Percentiles rank a stretch among this genome's conserved stretches.
These are phyloP conservation scores for Dusona sp. DNA, from an alignment of 2,888 invertebrate genomes.

Conservation along the genomic window DNA sequence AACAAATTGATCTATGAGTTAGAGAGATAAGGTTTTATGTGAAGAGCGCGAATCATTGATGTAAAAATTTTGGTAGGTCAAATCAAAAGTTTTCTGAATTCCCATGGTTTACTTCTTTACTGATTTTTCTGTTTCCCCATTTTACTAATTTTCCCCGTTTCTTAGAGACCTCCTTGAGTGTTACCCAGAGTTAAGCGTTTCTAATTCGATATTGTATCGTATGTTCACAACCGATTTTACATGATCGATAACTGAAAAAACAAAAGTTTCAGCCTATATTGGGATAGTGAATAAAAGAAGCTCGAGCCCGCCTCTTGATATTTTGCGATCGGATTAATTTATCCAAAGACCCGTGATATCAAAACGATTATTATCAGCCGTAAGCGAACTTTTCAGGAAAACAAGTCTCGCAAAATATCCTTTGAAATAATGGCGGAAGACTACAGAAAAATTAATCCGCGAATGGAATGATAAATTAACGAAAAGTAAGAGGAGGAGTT, in stretches of 20 bases:
- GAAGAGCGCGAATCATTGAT: neutral
- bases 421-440: neutral
- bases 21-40: neutral
- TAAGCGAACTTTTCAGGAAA: neutral
- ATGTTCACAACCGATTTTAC: neutral
- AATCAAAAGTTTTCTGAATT: neutral
- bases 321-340: neutral
- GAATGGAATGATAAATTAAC: constrained; percentile 37
- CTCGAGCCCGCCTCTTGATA: neutral
- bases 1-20: neutral
- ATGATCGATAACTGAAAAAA: neutral
- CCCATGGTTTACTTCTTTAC: neutral
- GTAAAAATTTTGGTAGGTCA: neutral
- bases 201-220: no score
- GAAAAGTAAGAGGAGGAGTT: constrained; percentile 22
- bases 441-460: constrained; percentile 23
- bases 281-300: neutral
- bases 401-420: neutral
- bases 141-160: neutral
- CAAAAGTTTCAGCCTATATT: no score
- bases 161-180: neutral
- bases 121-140: neutral
- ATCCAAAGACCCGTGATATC: neutral
- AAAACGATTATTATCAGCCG: neutral
- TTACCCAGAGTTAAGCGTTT: neutral